Conservation (phyloP, 2,113 vertebrate species). For the Dicentrarchus labrax region DNA sequence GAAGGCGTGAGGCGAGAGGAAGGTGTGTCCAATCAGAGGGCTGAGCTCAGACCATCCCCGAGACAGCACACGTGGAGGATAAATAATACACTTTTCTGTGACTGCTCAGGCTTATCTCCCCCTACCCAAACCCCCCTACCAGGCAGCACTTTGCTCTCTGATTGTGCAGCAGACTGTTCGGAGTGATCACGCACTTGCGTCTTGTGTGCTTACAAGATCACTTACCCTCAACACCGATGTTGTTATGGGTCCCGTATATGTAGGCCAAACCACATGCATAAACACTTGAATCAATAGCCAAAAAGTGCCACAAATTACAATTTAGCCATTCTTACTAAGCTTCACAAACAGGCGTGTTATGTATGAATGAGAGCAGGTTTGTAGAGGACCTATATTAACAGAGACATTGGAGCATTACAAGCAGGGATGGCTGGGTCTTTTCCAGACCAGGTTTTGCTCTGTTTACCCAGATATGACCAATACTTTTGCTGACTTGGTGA, state of each 20-base stretch:
- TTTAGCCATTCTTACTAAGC: background rate
- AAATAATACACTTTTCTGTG: constrained; percentile 52
- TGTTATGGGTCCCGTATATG: constrained; percentile 22
- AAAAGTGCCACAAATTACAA: background rate
- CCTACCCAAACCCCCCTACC: background rate
- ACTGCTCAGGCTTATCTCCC: constrained; percentile 41
- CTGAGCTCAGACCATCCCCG: constrained; percentile 73
- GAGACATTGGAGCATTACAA: background rate
- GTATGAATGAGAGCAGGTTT: background rate
- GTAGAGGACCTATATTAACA: background rate
- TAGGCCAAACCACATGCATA: background rate
- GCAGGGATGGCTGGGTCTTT: background rate
- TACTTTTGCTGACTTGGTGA: constrained; percentile 56
- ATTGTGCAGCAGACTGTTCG: constrained; percentile 38
- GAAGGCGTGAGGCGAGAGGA: constrained; percentile 51
- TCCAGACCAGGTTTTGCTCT: constrained; percentile 6
- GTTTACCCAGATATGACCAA: constrained; percentile 36
- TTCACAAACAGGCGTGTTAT: background rate
- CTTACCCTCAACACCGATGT: constrained; percentile 35
- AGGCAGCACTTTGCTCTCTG: constrained; percentile 61
- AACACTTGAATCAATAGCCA: constrained; percentile 5
- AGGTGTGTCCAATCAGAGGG: constrained; percentile 86
- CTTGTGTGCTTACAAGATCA: constrained; percentile 20
- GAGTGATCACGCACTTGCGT: constrained; percentile 20
- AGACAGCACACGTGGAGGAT: constrained; percentile 73